These are phyloP conservation scores for Hylyphantes graminicola DNA, from an alignment of 1,140 invertebrate species.

Conservation along the genomic window DNA sequence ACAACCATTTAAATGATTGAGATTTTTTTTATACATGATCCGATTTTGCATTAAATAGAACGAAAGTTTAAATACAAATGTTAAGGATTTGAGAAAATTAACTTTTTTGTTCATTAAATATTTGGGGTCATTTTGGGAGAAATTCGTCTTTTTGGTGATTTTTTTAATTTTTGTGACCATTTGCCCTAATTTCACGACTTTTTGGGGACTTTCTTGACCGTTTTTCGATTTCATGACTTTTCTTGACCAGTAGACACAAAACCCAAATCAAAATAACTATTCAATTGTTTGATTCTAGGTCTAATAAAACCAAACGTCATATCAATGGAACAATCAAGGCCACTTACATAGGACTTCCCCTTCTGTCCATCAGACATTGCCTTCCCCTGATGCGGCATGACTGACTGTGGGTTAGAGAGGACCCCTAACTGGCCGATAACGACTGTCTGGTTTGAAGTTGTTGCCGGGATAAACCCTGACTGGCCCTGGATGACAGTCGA, in stretches of 20 bases:
- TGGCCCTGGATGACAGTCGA: constrained; percentile 60
- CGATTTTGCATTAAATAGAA: too few relatives aligned
- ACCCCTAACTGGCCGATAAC: constrained; percentile 83
- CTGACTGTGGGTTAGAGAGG: constrained; percentile 78
- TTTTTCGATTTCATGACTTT: neutral
- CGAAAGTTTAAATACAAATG: too few relatives aligned
- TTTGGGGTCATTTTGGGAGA: too few relatives aligned
- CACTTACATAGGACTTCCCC: constrained; percentile 65
- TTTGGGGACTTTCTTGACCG: too few relatives aligned
- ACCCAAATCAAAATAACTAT: neutral
- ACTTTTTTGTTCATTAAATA: too few relatives aligned
- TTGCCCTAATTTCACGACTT: too few relatives aligned
- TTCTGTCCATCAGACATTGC: constrained; percentile 63
- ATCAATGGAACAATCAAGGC: neutral
- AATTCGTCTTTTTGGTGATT: too few relatives aligned
- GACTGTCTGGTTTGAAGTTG: constrained; percentile 80
- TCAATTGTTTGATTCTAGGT: too few relatives aligned
- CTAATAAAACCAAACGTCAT: neutral
- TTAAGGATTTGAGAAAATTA: too few relatives aligned
- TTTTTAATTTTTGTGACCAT: too few relatives aligned
- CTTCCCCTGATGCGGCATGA: constrained; percentile 72
- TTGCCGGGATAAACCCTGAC: constrained; percentile 77
- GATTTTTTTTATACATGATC: too few relatives aligned
- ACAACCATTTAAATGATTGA: too few relatives aligned
- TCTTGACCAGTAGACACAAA: neutral